phyloP scores from a whole-genome alignment of 2,888 invertebrate genomes.

The Perithous albicinctus region DNA sequence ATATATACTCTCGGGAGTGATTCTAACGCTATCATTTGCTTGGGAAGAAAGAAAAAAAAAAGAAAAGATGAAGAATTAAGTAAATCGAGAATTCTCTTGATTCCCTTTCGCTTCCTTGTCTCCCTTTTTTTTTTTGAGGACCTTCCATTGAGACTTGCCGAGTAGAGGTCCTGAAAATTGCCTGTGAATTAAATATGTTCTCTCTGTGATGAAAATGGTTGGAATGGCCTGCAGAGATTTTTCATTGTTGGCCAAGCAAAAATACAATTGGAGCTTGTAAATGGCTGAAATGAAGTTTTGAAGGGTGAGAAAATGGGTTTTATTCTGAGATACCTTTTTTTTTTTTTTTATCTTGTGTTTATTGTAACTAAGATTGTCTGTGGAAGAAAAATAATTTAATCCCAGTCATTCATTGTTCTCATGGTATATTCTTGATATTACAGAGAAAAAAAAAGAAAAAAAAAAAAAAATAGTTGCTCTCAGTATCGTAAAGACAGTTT shows the following conservation, averaged over 20 bases:
- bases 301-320: too few species aligned
- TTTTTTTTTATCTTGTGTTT: too few species aligned
- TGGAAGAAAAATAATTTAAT: too few species aligned
- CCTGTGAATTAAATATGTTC: slow-evolving; percentile 46
- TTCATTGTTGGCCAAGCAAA: background rate
- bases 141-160: slow-evolving; percentile 14
- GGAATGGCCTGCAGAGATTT: background rate
- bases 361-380: too few species aligned
- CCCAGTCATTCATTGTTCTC: slow-evolving; percentile 14
- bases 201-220: background rate
- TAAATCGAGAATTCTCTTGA: background rate
- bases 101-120: background rate
- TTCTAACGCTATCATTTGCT: background rate
- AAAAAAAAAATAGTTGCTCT: background rate
- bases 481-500: background rate
- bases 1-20: background rate
- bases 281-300: background rate
- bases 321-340: too few species aligned
- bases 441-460: too few species aligned
- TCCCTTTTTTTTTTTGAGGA: background rate
- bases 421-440: background rate
- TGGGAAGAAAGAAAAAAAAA: background rate
- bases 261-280: background rate
- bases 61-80: too few species aligned
- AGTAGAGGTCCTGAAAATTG: slow-evolving; percentile 25